A percentile compares a stretch with the other conserved stretches of the same genome.
phyloP scores from a whole-genome alignment of 2,888 invertebrate genomes.

The Prosopocoilus inquinatus region DNA sequence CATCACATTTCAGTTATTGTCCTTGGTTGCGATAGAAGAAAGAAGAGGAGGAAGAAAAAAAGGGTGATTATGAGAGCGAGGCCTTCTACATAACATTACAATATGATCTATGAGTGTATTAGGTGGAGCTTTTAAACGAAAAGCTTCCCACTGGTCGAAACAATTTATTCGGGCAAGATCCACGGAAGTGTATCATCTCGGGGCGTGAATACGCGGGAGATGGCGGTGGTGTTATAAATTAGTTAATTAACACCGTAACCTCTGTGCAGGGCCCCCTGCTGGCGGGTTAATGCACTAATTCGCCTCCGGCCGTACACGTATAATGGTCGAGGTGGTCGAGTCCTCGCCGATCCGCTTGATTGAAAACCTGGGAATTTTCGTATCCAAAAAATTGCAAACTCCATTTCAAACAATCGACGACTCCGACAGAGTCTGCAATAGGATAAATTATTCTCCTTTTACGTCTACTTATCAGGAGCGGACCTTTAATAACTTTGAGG shows the following conservation, averaged over 20 bases:
- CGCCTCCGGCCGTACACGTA: slow-evolving; percentile 10
- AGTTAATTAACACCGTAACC: slow-evolving; percentile 45
- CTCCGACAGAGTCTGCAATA: no score
- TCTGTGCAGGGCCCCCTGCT: slow-evolving; percentile 37
- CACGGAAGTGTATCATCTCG: slow-evolving; percentile 17
- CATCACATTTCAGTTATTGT: not conserved
- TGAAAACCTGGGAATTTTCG: no score
- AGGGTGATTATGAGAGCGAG: not conserved
- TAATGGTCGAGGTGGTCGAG: no score
- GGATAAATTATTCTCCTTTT: no score
- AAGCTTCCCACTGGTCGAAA: slow-evolving; percentile 33
- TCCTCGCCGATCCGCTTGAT: no score
- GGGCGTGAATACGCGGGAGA: not conserved
- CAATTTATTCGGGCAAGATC: slow-evolving; percentile 22
- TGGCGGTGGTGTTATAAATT: slow-evolving; percentile 39
- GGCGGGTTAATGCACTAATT: slow-evolving; percentile 38
- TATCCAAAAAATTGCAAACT: no score
- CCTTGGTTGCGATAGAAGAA: not conserved
- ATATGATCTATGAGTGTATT: slow-evolving; percentile 6
- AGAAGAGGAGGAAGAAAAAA: no score
- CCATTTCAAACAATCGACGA: no score
- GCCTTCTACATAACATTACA: slow-evolving; percentile 4
- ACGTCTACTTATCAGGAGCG: no score
- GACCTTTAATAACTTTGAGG: no score
- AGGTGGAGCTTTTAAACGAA: slow-evolving; percentile 24